Evolutionary conservation across 2,797 vertebrate genomes (phyloP).

Genomic region (Dipus sagitta): DNA sequence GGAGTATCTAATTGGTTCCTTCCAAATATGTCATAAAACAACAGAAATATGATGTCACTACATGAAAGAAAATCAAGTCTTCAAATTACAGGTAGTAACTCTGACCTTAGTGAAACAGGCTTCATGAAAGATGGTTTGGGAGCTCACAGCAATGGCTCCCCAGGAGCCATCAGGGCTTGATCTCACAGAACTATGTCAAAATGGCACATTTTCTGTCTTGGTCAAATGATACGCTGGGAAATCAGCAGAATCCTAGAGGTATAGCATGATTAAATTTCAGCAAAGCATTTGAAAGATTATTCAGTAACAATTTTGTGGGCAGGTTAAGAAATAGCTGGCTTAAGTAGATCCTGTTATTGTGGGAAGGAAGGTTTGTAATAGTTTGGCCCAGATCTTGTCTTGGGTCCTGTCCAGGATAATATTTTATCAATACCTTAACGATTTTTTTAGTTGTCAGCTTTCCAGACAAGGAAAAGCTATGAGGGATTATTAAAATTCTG

Average conservation of each 20-base stretch:
- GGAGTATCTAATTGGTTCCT: neutral
- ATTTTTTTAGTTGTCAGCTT: conserved; percentile 36
- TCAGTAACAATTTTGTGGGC: conserved; percentile 48
- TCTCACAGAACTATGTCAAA: neutral
- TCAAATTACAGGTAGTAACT: neutral
- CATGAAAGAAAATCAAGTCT: conserved; percentile 27
- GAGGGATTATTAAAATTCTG: neutral
- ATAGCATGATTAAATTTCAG: neutral
- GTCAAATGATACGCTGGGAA: neutral
- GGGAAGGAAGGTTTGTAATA: conserved; percentile 19
- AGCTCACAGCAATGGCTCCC: neutral
- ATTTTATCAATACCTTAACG: conserved; percentile 55
- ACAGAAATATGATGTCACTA: conserved; percentile 21
- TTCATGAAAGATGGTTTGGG: neutral
- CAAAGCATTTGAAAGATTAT: conserved; percentile 49
- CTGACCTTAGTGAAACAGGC: neutral
- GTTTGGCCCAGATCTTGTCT: conserved; percentile 23
- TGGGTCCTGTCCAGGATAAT: neutral
- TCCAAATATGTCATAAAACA: conserved; percentile 31
- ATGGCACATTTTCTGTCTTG: neutral
- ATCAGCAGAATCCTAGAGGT: conserved; percentile 5
- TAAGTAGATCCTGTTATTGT: conserved; percentile 17
- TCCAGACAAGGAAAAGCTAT: neutral
- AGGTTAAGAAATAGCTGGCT: conserved; percentile 34
- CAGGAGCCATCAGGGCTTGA: neutral